A percentile compares a stretch with the other conserved stretches of the same genome.
These are phyloP conservation scores for Diadegma fenestrale DNA, from an alignment of 2,888 invertebrate species.

Conservation along the genomic window DNA sequence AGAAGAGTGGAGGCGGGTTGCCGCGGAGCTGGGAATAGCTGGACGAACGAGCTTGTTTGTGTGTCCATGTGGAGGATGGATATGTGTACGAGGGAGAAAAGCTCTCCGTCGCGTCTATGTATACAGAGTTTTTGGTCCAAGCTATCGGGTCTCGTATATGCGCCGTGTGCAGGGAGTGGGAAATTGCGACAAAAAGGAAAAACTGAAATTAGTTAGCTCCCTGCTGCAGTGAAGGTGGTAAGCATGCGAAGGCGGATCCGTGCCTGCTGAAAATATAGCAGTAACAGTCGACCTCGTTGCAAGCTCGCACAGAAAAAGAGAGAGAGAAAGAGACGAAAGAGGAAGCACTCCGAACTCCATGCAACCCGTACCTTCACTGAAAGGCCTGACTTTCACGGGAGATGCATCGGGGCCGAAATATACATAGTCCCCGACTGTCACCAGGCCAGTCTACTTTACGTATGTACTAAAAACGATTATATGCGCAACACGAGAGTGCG, in stretches of 20 bases:
- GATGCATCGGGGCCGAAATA: slow-evolving; percentile 31
- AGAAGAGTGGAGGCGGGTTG: slow-evolving; percentile 28
- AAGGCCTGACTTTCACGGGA: slow-evolving; percentile 19
- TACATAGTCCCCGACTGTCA: slow-evolving; percentile 17
- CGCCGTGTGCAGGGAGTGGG: slow-evolving; percentile 37
- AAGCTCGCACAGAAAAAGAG: slow-evolving; percentile 47
- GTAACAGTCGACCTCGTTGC: slow-evolving; percentile 69
- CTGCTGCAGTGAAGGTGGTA: slow-evolving; percentile 56
- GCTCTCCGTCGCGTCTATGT: slow-evolving; percentile 46
- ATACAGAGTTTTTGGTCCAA: slow-evolving; percentile 57
- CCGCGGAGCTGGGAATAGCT: slow-evolving; percentile 35
- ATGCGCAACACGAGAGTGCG: neutral
- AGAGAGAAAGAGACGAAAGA: slow-evolving; percentile 30
- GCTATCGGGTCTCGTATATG: slow-evolving; percentile 37
- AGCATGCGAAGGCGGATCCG: slow-evolving; percentile 55
- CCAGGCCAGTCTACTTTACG: slow-evolving; percentile 18
- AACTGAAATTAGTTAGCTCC: slow-evolving; percentile 66
- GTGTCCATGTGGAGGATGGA: slow-evolving; percentile 27
- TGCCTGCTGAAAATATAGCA: slow-evolving; percentile 69
- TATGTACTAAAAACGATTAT: slow-evolving; percentile 27
- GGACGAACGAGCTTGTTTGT: slow-evolving; percentile 50
- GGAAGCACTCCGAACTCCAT: slow-evolving; percentile 28
- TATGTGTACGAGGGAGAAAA: slow-evolving; percentile 31
- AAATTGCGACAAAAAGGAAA: slow-evolving; percentile 62
- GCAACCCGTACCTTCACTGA: neutral